These are phyloP conservation scores for Prenolepis imparis DNA, from an alignment of 2,888 invertebrate species.

Conservation along the genomic window DNA sequence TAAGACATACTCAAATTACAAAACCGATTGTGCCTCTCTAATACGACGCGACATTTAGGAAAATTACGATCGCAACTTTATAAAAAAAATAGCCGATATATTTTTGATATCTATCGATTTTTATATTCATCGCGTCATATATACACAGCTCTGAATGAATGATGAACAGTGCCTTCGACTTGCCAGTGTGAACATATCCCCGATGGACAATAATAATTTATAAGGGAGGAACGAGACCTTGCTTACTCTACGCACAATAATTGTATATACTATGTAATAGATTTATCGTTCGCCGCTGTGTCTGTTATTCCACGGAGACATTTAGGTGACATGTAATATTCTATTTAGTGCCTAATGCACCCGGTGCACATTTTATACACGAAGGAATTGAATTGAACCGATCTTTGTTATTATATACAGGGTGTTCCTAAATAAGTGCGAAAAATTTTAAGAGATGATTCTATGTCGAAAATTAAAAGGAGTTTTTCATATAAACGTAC, in stretches of 20 bases:
- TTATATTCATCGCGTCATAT: conserved; percentile 54
- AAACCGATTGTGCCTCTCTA: conserved; percentile 82
- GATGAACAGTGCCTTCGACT: conserved; percentile 84
- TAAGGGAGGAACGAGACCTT: conserved; percentile 81
- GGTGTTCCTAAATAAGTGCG: too few relatives aligned
- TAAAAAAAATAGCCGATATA: conserved; percentile 49
- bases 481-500: too few relatives aligned
- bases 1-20: conserved; percentile 73
- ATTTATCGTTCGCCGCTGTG: conserved; percentile 73
- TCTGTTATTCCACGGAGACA: conserved; percentile 75
- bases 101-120: conserved; percentile 74
- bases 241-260: conserved; percentile 78
- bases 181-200: conserved; percentile 81
- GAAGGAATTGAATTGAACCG: background rate
- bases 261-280: conserved; percentile 79
- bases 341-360: conserved; percentile 77
- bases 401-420: background rate
- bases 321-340: conserved; percentile 75
- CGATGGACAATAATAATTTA: conserved; percentile 78
- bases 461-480: too few relatives aligned
- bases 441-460: too few relatives aligned
- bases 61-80: conserved; percentile 41
- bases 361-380: conserved; percentile 9
- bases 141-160: conserved; percentile 81
- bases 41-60: conserved; percentile 55